Evolutionary conservation across 2,797 vertebrate genomes (phyloP), one percentile per base, ranked within the genome.

Genomic region (Hydrophis major): DNA sequence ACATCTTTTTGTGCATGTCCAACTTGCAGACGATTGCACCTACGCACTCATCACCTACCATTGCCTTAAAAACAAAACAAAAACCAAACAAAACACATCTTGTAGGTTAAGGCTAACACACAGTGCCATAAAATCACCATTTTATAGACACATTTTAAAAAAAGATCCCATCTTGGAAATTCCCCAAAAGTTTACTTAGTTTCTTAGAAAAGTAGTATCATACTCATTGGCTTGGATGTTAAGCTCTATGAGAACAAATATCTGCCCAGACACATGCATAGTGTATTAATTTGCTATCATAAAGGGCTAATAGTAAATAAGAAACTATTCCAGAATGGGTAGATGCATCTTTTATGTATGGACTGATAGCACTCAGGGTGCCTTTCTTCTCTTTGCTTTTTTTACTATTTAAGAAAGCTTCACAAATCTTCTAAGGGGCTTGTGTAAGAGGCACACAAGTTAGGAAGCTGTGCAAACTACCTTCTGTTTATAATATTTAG

Each of bases 1-100:
- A 99, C 99, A 99, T 99, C 98, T 99, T 99, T 98, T 99, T 99
- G 98, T 99, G 99, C 99, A 99, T 99, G 98, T 99, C 99, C 97
- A 99, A 98, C 98, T 99, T 99, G 98, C 99, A 99, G 96, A 99
- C 99, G 92, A 99, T 99, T 98, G 99, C 99, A 98, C 99, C 99
- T 95, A 99, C 99, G 97, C 99, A 99, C 98, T 99, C 99, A 95
- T 99, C 98, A 97, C 98, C 99, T 98, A 99, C 99, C 99, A 99
- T 98, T 96, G 99, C 99, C 99, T 99, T 98, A 93, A 97, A 92
- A 96, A 97, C 97, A 98, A 96, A 98, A 88, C 22, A 63, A 74
- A 69, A 47, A 74, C 56, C 69, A 90, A 25, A 93, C n/a, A 90
- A 93, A 86, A 87, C 50, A 92, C 28, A 92, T 63, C 83, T 63